Conservation (phyloP, 1,140 invertebrate genomes). For the Anadara kagoshimensis region DNA sequence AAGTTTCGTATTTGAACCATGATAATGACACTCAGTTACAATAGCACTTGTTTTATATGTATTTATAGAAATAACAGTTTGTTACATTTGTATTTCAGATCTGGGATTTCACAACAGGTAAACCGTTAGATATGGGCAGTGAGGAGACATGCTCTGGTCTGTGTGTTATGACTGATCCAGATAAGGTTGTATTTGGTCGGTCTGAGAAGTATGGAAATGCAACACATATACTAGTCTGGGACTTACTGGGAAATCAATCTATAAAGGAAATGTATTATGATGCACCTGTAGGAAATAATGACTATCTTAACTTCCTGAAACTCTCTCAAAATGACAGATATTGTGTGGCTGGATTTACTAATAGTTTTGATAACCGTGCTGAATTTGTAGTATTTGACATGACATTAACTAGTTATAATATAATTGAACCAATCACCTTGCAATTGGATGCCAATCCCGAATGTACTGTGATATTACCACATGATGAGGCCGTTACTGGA, state of each 20-base stretch:
- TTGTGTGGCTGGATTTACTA: slow-evolving; percentile 70
- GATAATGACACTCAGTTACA: not conserved
- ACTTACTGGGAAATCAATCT: slow-evolving; percentile 70
- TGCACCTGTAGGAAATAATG: slow-evolving; percentile 69
- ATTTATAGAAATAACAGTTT: not conserved
- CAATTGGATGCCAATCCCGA: slow-evolving; percentile 70
- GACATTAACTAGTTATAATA: slow-evolving; percentile 60
- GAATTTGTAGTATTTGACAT: slow-evolving; percentile 73
- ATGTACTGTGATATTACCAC: slow-evolving; percentile 69
- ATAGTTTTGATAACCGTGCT: slow-evolving; percentile 69
- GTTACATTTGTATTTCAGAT: slow-evolving; percentile 60
- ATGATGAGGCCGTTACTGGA: slow-evolving; percentile 73
- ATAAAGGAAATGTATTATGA: slow-evolving; percentile 70
- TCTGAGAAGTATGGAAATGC: slow-evolving; percentile 71
- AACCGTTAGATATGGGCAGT: slow-evolving; percentile 68
- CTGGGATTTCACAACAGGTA: slow-evolving; percentile 72
- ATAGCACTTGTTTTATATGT: not conserved
- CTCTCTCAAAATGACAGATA: slow-evolving; percentile 69
- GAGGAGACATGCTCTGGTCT: slow-evolving; percentile 71
- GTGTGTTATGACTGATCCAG: slow-evolving; percentile 67
- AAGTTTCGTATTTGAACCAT: too few species aligned
- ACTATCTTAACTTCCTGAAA: slow-evolving; percentile 67
- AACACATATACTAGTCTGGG: slow-evolving; percentile 70
- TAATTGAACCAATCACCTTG: slow-evolving; percentile 64
- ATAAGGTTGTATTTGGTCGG: slow-evolving; percentile 68